These are phyloP conservation scores for Onychomys leucogaster DNA, from an alignment of 2,797 vertebrate genomes.

Conservation along the genomic window DNA sequence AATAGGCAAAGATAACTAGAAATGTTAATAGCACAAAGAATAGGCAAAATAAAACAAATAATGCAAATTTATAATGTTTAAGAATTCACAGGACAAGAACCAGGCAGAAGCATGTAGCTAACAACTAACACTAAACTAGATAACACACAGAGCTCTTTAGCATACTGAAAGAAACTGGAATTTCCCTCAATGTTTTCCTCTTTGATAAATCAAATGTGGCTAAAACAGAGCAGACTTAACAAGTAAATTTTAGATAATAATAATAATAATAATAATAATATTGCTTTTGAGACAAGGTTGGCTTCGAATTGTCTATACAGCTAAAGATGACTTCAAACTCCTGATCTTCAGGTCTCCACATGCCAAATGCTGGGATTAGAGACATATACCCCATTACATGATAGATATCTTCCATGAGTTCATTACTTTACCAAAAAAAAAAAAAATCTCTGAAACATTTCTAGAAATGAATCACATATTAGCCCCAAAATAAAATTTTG, in stretches of 20 bases:
- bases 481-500: slow-evolving; percentile 40
- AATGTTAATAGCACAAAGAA: background rate
- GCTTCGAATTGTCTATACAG: background rate
- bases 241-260: background rate
- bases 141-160: background rate
- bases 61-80: background rate
- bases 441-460: slow-evolving; percentile 33
- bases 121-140: background rate
- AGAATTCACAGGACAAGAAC: background rate
- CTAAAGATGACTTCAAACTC: background rate
- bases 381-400: background rate
- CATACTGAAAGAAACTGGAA: background rate
- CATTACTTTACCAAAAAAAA: slow-evolving; percentile 16
- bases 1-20: background rate
- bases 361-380: background rate
- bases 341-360: background rate
- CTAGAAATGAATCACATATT: slow-evolving; percentile 27
- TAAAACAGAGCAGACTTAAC: slow-evolving; percentile 21
- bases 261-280: too few relatives aligned
- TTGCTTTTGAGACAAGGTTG: background rate
- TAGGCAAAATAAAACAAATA: background rate
- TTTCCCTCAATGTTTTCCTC: background rate
- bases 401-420: background rate
- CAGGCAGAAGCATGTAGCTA: background rate
- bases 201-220: slow-evolving; percentile 16